phyloP scores from a whole-genome alignment of 2,888 invertebrate genomes.

The Drosophila prolongata region DNA sequence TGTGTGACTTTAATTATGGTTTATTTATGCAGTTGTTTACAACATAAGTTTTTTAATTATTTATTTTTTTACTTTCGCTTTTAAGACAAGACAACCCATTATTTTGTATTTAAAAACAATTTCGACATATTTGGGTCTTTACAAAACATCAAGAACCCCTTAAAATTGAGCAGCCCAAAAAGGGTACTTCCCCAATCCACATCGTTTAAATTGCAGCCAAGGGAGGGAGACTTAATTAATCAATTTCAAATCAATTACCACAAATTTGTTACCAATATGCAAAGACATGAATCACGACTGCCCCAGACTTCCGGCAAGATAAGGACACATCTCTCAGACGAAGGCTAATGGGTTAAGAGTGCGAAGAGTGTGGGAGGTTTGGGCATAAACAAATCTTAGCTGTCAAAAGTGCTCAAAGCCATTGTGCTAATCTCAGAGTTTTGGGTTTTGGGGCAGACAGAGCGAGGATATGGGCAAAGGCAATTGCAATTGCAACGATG shows the following conservation, averaged over 20 bases:
- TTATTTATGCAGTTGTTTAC: no score
- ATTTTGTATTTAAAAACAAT: no score
- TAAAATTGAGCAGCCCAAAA: background rate
- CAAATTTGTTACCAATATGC: constrained; percentile 82
- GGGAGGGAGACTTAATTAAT: constrained; percentile 70
- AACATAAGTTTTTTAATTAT: no score
- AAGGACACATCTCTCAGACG: constrained; percentile 20
- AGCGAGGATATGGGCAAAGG: constrained; percentile 4
- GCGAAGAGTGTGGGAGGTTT: constrained; percentile 5
- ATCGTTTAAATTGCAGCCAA: background rate
- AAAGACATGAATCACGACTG: constrained; percentile 73
- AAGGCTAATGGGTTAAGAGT: constrained; percentile 12
- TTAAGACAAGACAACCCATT: no score
- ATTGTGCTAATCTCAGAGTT: constrained; percentile 78
- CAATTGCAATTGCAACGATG: constrained; percentile 4
- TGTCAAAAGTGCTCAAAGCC: constrained; percentile 82
- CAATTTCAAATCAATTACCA: constrained; percentile 81
- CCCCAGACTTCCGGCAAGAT: constrained; percentile 10
- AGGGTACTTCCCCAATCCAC: background rate
- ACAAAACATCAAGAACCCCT: background rate
- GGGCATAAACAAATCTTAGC: constrained; percentile 79
- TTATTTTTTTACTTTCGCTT: no score
- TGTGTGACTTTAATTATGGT: no score
- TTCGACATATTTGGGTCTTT: no score
- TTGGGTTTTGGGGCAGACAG: constrained; percentile 11